A percentile compares a stretch with the other conserved stretches of the same genome.
phyloP scores from a whole-genome alignment of 2,888 invertebrate genomes.

The Eristalis intricaria region DNA sequence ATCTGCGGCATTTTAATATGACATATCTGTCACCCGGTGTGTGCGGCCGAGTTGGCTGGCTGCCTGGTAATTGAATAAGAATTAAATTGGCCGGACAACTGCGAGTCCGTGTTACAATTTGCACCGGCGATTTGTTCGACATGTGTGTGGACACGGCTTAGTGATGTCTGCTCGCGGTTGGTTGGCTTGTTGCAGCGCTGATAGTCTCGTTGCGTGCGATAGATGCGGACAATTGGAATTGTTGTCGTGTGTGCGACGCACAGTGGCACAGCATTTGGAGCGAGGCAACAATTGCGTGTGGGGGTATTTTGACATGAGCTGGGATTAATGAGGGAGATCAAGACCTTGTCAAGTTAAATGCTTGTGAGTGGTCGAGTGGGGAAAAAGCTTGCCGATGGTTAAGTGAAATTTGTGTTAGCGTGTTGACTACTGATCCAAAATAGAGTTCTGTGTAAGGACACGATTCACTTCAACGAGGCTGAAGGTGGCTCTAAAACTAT shows the following conservation, averaged over 20 bases:
- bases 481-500: too few species aligned
- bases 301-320: not conserved
- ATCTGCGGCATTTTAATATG: constrained; percentile 70
- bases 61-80: constrained; percentile 67
- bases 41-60: constrained; percentile 43
- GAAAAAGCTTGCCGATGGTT: not conserved
- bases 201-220: not conserved
- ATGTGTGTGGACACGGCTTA: constrained; percentile 65
- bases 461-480: too few species aligned
- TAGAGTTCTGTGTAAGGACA: too few species aligned
- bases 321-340: not conserved
- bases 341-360: not conserved
- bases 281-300: not conserved
- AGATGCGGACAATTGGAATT: constrained; percentile 53
- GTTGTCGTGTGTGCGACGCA: constrained; percentile 38
- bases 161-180: constrained; percentile 57
- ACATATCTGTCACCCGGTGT: constrained; percentile 69
- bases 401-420: not conserved
- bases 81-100: constrained; percentile 68
- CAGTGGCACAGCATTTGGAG: constrained; percentile 20
- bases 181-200: constrained; percentile 16
- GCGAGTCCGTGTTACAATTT: constrained; percentile 68
- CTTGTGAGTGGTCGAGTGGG: not conserved
- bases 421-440: too few species aligned
- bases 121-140: constrained; percentile 68